Conservation (phyloP, 2,113 vertebrate species). For the Peromyscus maniculatus region DNA sequence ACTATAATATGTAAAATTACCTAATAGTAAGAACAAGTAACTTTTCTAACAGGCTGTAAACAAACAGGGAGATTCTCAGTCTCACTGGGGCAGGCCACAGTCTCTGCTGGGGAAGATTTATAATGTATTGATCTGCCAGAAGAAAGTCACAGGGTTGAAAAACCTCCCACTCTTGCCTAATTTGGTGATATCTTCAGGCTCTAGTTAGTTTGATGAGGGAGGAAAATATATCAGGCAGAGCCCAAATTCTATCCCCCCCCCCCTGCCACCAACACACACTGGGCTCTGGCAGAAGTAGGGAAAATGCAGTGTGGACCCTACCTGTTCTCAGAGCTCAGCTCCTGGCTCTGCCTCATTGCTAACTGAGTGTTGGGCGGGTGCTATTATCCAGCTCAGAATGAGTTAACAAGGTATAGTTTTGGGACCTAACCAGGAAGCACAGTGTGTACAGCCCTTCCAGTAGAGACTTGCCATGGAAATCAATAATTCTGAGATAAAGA, state of each 20-base stretch:
- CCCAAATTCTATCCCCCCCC: fast-evolving
- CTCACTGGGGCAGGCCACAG: neutral
- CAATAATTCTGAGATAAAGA: neutral
- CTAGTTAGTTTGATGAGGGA: neutral
- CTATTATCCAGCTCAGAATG: neutral
- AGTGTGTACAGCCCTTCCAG: neutral
- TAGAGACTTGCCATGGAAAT: neutral
- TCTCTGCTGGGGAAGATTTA: neutral
- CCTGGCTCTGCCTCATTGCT: neutral
- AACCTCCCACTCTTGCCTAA: neutral
- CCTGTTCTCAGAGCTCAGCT: neutral
- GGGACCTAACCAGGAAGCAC: neutral
- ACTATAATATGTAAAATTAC: neutral
- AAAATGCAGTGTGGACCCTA: neutral
- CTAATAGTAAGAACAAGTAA: neutral
- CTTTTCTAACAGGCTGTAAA: neutral
- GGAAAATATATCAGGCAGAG: neutral
- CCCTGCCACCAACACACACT: fast-evolving
- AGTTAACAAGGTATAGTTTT: neutral
- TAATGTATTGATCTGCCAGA: neutral
- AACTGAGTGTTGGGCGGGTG: neutral
- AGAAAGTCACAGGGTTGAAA: neutral
- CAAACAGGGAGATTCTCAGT: neutral
- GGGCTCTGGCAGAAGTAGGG: neutral
- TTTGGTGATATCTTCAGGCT: neutral